Base-by-base conservation (phyloP, 2,888 invertebrate genomes). In the Mythimna loreyi region DNA sequence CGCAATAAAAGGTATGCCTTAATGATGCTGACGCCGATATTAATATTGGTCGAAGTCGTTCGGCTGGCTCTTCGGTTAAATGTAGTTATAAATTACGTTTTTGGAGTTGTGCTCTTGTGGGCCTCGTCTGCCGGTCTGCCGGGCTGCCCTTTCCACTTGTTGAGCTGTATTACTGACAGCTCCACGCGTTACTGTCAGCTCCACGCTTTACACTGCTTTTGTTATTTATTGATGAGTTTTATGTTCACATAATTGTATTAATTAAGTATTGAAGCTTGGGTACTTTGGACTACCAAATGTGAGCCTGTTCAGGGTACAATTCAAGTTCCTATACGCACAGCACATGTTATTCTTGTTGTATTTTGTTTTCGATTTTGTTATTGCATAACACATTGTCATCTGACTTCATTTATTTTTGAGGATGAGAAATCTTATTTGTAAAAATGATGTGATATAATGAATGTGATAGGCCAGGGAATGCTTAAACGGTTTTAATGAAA, bases 1-100 rank as follows among this genome's bases (percentile, higher is more conserved):
- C 86, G 92, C 95, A 95, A 94, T 95, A 95, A 95, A 95, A 95
- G 95, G 95, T 92, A 95, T 95, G 92, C 92, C 92, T 94, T 95
- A 95, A 95, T 95, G 95, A 95, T 92, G 94, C 90, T 91, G 93
- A 92, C 89, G 93, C 90, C 87, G 89, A 92, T 94, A 94, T 95
- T 95, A 94, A 95, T 95, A 94, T 93, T 90, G 93, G 87, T 84
- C 87, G 90, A 89, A 92, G 89, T 90, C 81, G 93, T 90, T 86
- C 82, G 87, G 89, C 89, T 82, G 85, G 88, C 87, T 92, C 90
- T 86, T 91, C 91, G 88, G 80, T 87, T 91, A 90, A 92, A 93
- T 93, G 92, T 94, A 93, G 94, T 93, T 93, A 93, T 94, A 94
- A 94, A 94, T 94, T 93, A 92, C 91, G 90, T 91, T 93, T 93